A percentile compares a stretch with the other conserved stretches of the same genome.
Evolutionary conservation across 1,140 invertebrate genomes (phyloP).

Genomic region (Antheraea pernyi): DNA sequence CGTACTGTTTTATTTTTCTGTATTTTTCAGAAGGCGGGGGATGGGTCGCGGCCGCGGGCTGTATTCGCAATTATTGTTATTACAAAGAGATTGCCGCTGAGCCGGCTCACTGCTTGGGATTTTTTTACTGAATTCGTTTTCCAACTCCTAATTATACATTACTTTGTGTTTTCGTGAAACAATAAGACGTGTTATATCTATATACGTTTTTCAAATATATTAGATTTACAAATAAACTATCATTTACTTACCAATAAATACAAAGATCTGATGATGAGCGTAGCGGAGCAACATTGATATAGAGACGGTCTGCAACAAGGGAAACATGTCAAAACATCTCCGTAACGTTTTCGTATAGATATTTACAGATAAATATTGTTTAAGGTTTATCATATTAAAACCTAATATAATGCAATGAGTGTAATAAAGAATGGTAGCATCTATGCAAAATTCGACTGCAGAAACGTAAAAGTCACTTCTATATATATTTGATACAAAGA

Average conservation of each 20-base stretch:
- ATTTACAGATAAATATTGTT: no score
- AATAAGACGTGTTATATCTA: not conserved
- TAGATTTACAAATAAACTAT: not conserved
- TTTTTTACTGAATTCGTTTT: conserved; percentile 63
- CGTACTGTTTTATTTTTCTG: conserved; percentile 53
- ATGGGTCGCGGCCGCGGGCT: conserved; percentile 53
- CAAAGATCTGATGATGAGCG: conserved; percentile 99
- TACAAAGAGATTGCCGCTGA: conserved; percentile 74
- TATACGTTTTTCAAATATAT: not conserved
- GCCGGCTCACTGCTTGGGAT: conserved; percentile 61
- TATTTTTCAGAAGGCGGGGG: conserved; percentile 31
- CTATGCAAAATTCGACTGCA: no score
- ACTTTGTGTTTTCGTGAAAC: not conserved
- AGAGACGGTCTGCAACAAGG: conserved; percentile 94
- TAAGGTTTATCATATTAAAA: no score
- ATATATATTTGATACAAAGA: no score
- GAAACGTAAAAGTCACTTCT: no score
- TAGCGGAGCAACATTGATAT: conserved; percentile 98
- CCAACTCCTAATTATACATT: conserved; percentile 53
- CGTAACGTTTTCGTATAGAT: no score
- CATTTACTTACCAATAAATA: conserved; percentile 94
- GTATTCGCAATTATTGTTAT: conserved; percentile 76
- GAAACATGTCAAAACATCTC: not conserved
- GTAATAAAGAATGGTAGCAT: no score
- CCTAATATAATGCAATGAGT: no score